These are phyloP conservation scores for Argyresthia goedartella DNA, from an alignment of 2,888 invertebrate species.

Conservation along the genomic window DNA sequence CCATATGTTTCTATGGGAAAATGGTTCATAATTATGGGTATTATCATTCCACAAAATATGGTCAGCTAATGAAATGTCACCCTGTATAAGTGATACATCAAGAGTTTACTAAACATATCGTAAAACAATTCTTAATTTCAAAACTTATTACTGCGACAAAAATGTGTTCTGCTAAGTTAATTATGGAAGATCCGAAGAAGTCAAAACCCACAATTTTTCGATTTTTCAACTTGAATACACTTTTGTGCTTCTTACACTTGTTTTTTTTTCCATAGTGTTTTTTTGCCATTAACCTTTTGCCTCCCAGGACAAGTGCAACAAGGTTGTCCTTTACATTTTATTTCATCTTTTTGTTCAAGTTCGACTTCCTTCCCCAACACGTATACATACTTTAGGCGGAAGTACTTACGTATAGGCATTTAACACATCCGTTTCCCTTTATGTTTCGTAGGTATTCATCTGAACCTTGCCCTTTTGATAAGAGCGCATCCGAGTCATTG, in stretches of 20 bases:
- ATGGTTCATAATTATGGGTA: too few relatives aligned
- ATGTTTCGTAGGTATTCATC: background rate
- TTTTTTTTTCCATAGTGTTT: background rate
- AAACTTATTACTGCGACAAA: constrained; percentile 9
- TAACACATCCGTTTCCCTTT: background rate
- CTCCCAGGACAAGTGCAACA: background rate
- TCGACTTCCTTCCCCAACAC: background rate
- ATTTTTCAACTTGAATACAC: background rate
- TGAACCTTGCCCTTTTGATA: constrained; percentile 5
- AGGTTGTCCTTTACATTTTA: background rate
- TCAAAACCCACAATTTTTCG: background rate
- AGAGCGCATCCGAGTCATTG: background rate
- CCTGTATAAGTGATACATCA: background rate
- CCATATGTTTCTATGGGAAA: background rate
- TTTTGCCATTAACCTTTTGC: background rate
- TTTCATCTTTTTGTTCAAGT: background rate
- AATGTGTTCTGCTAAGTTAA: background rate
- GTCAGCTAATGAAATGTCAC: too few relatives aligned
- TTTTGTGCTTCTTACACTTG: background rate
- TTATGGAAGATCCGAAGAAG: too few relatives aligned
- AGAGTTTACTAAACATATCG: constrained; percentile 5
- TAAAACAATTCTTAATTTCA: constrained; percentile 9
- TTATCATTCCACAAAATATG: too few relatives aligned
- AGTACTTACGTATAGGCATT: background rate
- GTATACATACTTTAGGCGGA: background rate